Base-by-base conservation (phyloP, 92 coral and sea anemone genomes). In the Paragorgia papillata region DNA sequence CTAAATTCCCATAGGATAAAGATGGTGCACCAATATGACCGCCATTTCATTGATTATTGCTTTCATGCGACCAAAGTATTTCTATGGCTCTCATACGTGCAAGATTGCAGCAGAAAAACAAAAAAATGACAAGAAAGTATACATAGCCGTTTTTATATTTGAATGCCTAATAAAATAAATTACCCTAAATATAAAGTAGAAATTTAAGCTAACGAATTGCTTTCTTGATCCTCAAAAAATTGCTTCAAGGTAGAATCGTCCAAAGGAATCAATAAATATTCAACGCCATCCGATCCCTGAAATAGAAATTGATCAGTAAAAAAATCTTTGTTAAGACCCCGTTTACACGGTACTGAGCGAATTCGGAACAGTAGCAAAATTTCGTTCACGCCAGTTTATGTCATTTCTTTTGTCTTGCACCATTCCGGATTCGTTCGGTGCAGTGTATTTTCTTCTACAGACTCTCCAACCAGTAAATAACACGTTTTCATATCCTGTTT, bases 201-300 rank as follows among this genome's bases (percentile, higher is more conserved):
- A 1, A 64, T 13, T 13, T 33, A 51, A 32, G 0, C 34, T 32
- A 18, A 71, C 27, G 54, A 37, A 26, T 83, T 84, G 29, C 66
- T 83, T 57, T 86, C 87, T 66, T 89, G 97, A 56, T 92, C 96
- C 57, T 94, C 98, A 18, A 91, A 51, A 79, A 94, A 94, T 74
- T 94, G 97, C 79, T 88, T 80, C 13, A 94, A 76, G 46, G 93
- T 91, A 32, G 90, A 74, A 29, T 83, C 82, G 46, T 94, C 98
- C 63, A 90, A 80, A 18, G 98, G 97, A 57, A 94, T 91, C 17
- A 60, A 27, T 28, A 94, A 80, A 53, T 87, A 86, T 66, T 94
- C 97, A 39, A 94, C 97, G 15, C 97, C 97, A 83, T 94, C 97
- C 27, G 84, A 35, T 33, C 97, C 97, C 97, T 92, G 49, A 20